Percentiles rank a stretch among this genome's conserved stretches.
phyloP scores from a whole-genome alignment of 2,888 invertebrate species.

The Melieria crassipennis region DNA sequence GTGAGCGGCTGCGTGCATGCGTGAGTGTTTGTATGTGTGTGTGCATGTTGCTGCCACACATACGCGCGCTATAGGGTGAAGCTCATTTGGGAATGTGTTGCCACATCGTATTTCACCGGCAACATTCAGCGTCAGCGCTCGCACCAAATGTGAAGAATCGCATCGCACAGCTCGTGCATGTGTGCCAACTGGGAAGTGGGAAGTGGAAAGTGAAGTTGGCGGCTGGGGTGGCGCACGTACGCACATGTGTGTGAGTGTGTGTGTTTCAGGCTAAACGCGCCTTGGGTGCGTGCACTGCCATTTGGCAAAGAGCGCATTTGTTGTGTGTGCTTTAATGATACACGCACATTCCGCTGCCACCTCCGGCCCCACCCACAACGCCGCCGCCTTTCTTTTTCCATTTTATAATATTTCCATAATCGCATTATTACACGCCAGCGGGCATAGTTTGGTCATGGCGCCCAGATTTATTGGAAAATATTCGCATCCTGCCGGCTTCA shows the following conservation, averaged over 20 bases:
- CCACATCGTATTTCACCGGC: slow-evolving; percentile 56
- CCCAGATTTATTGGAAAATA: background rate
- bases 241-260: no score
- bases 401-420: slow-evolving; percentile 10
- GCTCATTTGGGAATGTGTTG: slow-evolving; percentile 51
- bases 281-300: no score
- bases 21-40: slow-evolving; percentile 14
- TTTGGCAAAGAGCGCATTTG: background rate
- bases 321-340: background rate
- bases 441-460: slow-evolving; percentile 4
- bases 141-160: slow-evolving; percentile 25
- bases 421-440: slow-evolving; percentile 8
- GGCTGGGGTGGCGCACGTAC: background rate
- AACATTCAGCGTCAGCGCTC: background rate
- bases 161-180: background rate
- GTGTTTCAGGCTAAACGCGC: no score
- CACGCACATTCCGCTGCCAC: background rate
- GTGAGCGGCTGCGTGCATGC: background rate
- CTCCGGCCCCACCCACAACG: background rate
- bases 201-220: background rate
- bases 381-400: background rate
- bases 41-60: slow-evolving; percentile 1
- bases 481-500: background rate
- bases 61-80: slow-evolving; percentile 10
- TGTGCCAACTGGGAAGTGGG: no score